Percentiles rank a stretch among this genome's conserved stretches.
These are phyloP conservation scores for Ptiloglossa arizonensis DNA, from an alignment of 1,140 invertebrate genomes.

Conservation along the genomic window DNA sequence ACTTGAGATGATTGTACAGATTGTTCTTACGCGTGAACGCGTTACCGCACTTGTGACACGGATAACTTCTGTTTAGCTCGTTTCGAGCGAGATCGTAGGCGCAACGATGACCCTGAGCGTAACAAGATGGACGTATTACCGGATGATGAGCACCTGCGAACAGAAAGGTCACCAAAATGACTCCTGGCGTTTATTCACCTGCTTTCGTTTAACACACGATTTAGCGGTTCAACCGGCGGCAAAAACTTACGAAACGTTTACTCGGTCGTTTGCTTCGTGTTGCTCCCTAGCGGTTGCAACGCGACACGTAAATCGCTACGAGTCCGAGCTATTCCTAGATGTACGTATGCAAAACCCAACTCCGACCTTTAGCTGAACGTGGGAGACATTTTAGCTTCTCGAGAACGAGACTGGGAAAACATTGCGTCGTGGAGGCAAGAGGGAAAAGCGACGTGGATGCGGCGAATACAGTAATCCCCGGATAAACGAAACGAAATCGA, in stretches of 20 bases:
- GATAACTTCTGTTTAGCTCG: conserved; percentile 49
- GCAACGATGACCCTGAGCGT: conserved; percentile 9
- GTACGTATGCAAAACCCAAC: background rate
- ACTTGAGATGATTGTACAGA: conserved; percentile 82
- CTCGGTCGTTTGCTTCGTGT: background rate
- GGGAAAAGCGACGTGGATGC: background rate
- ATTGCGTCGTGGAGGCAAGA: background rate
- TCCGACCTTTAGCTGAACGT: background rate
- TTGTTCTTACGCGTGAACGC: conserved; percentile 70
- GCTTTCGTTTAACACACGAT: background rate
- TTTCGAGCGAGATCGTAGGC: conserved; percentile 20
- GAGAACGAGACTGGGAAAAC: background rate
- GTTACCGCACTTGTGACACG: conserved; percentile 69
- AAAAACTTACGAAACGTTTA: background rate
- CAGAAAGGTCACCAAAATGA: conserved; percentile 51
- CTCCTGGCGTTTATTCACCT: background rate
- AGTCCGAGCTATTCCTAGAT: background rate
- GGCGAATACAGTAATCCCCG: too few relatives aligned
- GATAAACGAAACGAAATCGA: too few relatives aligned
- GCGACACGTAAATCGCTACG: background rate
- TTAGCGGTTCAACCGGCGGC: background rate
- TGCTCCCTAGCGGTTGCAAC: background rate
- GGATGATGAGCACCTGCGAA: conserved; percentile 40
- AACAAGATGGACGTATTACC: conserved; percentile 5
- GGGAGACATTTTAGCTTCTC: background rate